Base-by-base conservation (phyloP, 92 coral and sea anemone genomes). In the Epizoanthus scotinus region DNA sequence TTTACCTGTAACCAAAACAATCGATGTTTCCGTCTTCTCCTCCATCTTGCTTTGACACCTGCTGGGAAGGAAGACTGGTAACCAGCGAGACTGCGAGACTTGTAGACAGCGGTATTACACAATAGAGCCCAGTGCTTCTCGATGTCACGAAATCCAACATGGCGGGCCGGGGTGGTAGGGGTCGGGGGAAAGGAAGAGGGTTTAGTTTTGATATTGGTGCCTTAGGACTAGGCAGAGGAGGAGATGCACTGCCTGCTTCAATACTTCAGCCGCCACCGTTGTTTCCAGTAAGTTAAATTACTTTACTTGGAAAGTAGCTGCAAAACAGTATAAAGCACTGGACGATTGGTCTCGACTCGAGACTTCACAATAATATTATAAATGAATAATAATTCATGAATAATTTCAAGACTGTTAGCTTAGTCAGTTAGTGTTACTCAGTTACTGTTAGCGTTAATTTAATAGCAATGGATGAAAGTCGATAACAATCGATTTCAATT, bases 131-230 rank as follows among this genome's bases (percentile, higher is more conserved):
- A 74, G 79, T n/a, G n/a, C 34, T 34, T 3, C 81, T 40, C 68
- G 63, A 14, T 17, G 26, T 9, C 15, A 47, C 10, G 17, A 9
- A 74, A 67, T 88, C 59, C 87, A 92, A 89, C 84, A 95, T 95
- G 99, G 98, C 99, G 94, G 99, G 99, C 54, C 97, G 98, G 59
- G 97, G 97, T 31, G 97, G 97, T 31, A 81, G 91, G 59, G 70
- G 98, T 5, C 95, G 98, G 56, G 98, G 99, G 0, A 92, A 75
- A 56, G 98, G 99, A 1, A 63, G 94, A n/a, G 92, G 97, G 8
- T 91, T 95, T 40, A 82, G 96, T 0, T 95, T 95, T 85, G 99
- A 95, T 83, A 87, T 95, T 31, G 84, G 89, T 18, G 73, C 89
- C 21, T 66, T 95, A 36, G 99, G 99, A 42, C 85, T 95, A 73